Percentiles rank a stretch among this genome's conserved stretches.
Conservation (phyloP, 2,113 vertebrate species). For the Actenoides hombroni region DNA sequence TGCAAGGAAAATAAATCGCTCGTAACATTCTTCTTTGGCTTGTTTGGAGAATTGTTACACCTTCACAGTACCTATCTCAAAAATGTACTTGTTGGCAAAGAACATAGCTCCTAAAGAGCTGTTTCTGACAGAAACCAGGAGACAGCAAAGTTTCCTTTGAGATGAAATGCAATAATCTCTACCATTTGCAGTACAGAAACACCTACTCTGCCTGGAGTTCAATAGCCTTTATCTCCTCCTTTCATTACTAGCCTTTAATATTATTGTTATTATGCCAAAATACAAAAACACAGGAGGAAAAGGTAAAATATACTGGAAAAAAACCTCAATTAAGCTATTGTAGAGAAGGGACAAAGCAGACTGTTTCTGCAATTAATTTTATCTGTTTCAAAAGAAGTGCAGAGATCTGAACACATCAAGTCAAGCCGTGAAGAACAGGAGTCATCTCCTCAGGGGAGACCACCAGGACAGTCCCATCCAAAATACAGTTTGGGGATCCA, state of each 20-base stretch:
- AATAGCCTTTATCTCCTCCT: background rate
- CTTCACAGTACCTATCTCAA: background rate
- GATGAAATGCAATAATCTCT: background rate
- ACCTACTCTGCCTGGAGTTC: background rate
- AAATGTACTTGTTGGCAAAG: background rate
- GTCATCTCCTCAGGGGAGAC: background rate
- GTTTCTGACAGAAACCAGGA: background rate
- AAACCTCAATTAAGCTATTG: background rate
- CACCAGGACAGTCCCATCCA: background rate
- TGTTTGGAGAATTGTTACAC: background rate
- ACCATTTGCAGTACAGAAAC: background rate
- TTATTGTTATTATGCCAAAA: background rate
- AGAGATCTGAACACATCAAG: background rate
- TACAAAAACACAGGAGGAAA: background rate
- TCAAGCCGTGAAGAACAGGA: background rate
- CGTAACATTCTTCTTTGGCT: background rate
- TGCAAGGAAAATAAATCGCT: conserved; percentile 3
- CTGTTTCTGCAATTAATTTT: background rate
- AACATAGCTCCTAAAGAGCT: background rate
- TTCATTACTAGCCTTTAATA: background rate
- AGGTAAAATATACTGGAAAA: background rate
- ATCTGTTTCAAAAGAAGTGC: background rate
- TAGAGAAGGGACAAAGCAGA: background rate
- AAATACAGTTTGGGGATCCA: background rate
- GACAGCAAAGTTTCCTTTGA: background rate